Conservation (phyloP, 1,140 invertebrate genomes). For the Macrostomum lignano region DNA sequence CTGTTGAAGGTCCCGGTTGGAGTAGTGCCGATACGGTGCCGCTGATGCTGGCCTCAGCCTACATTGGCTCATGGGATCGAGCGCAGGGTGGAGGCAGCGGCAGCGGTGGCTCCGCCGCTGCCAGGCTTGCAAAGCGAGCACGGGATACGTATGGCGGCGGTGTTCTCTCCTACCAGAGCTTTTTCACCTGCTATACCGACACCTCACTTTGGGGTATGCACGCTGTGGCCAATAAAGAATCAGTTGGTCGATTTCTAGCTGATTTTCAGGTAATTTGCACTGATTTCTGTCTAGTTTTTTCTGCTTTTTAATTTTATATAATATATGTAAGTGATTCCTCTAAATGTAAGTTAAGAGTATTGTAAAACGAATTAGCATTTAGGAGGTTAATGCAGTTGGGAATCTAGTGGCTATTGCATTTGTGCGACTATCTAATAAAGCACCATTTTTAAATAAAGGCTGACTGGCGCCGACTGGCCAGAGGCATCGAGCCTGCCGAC, state of each 20-base stretch:
- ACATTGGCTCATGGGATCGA: conserved; percentile 35
- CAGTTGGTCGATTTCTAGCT: not conserved
- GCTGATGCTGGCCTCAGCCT: conserved; percentile 83
- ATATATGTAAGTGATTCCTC: conserved; percentile 3
- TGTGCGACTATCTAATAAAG: conserved; percentile 40
- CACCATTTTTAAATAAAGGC: conserved; percentile 45
- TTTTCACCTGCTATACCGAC: conserved; percentile 97
- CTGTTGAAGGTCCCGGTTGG: conserved; percentile 84
- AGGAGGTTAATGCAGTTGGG: conserved; percentile 34
- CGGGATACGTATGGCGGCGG: too few relatives aligned
- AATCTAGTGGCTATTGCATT: conserved; percentile 69
- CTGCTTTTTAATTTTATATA: not conserved
- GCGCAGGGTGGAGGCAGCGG: too few relatives aligned
- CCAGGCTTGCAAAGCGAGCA: too few relatives aligned
- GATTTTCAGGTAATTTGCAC: too few relatives aligned
- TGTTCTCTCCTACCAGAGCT: conserved; percentile 70
- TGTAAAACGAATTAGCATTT: conserved; percentile 5
- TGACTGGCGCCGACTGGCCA: conserved; percentile 64
- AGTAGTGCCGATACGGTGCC: conserved; percentile 78
- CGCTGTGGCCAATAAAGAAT: not conserved
- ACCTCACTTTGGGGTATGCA: conserved; percentile 52
- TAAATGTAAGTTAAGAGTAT: conserved; percentile 1
- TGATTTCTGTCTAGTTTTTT: too few relatives aligned
- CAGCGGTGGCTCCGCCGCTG: conserved; percentile 49
- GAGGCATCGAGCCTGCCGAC: conserved; percentile 60